Base-by-base conservation (phyloP, 2,113 vertebrate genomes). In the Callionymus lyra region DNA sequence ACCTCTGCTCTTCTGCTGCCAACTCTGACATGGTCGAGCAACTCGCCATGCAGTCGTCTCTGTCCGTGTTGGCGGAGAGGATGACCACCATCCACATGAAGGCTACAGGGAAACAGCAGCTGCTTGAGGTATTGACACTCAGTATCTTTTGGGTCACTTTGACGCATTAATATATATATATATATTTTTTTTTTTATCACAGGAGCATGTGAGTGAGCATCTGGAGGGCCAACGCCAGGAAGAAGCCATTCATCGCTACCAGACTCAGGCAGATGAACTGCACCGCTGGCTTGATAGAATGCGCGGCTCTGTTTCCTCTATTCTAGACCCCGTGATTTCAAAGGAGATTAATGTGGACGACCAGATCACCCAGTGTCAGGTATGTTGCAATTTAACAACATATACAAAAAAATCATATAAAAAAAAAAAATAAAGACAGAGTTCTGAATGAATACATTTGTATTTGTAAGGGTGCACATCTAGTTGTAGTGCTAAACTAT, bases 31-130 rank as follows among this genome's bases (percentile, higher is more conserved):
- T 86, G 0, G 89, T 84, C 0, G 89, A 96, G 52, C 93, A 89
- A 67, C 78, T 94, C 61, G 91, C 92, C 18, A 64, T 97, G 70
- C 92, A 91, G 64, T 94, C 94, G 37, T 95, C 92, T 0, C 90
- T 99, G 3, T 90, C 87, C 0, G 92, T 98, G 38, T 56, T 98
- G 45, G 93, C 88, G 0, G 91, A 98, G 59, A 70, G 94, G 11
- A 95, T 97, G 91, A 88, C 93, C 66, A 98, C 94, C 34, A 97
- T 99, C 76, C 87, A 82, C 59, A 97, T 95, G 91, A 96, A 97
- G 57, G 94, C 93, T 0, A 85, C 88, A 0, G 92, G 94, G 40
- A 96, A 91, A 55, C 75, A 87, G 4, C 95, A 97, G 47, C 80
- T 94, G 0, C 52, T 97, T 54, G 94, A 99, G 93, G 95, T 98